A percentile compares a stretch with the other conserved stretches of the same genome.
Evolutionary conservation across 92 coral and sea anemone species (phyloP).

Genomic region (Montipora capitata): DNA sequence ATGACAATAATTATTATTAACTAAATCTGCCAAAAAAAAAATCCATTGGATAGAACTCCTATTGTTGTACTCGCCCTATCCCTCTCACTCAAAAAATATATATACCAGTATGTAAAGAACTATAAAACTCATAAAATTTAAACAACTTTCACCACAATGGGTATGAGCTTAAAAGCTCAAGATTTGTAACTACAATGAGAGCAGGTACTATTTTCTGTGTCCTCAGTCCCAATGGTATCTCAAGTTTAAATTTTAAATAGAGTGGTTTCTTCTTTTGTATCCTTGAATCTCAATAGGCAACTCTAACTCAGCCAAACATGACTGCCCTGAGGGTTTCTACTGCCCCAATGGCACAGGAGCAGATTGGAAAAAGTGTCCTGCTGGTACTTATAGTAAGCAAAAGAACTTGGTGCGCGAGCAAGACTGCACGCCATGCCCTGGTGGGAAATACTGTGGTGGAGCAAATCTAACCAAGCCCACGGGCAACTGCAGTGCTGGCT

Average conservation of each 20-base stretch:
- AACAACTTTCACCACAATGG: no score
- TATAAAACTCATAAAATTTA: no score
- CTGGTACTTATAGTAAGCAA: slow-evolving; percentile 90
- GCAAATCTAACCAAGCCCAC: slow-evolving; percentile 90
- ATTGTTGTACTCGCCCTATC: no score
- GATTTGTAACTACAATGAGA: no score
- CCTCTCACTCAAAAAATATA: no score
- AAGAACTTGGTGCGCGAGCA: slow-evolving; percentile 83
- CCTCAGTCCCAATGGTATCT: neutral
- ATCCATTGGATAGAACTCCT: no score
- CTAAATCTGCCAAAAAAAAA: no score
- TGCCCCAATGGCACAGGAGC: slow-evolving; percentile 97
- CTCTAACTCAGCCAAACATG: slow-evolving; percentile 67
- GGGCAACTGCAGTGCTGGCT: slow-evolving; percentile 91
- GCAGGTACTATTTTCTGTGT: neutral
- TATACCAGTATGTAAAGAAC: no score
- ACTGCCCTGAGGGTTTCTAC: slow-evolving; percentile 93
- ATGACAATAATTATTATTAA: no score
- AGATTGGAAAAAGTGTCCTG: slow-evolving; percentile 94
- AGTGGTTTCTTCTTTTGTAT: neutral
- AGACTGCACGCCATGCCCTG: slow-evolving; percentile 95
- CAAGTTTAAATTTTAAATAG: neutral
- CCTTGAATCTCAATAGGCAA: slow-evolving; percentile 9
- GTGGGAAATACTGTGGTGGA: slow-evolving; percentile 90
- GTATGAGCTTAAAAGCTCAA: no score